Base-by-base conservation (phyloP, 2,113 vertebrate genomes). In the Pterophyllum scalare region DNA sequence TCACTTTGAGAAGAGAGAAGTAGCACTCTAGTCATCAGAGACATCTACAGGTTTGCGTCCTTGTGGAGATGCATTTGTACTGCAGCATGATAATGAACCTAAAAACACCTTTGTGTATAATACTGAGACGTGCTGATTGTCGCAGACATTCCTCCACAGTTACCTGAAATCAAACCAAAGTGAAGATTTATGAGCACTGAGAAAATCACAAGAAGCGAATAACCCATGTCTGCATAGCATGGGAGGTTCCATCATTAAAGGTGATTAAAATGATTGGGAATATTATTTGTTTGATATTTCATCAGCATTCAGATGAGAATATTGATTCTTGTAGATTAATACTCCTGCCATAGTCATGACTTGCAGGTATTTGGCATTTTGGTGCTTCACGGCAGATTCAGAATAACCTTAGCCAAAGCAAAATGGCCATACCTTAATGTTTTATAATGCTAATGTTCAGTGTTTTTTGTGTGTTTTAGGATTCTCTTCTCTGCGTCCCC, bases 381-480 rank as follows among this genome's bases (percentile, higher is more conserved):
- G 22, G 33, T 75, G 56, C 83, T 64, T 79, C 72, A 77, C 43
- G 67, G 33, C 19, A 46, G 26, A 12, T 56, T 60, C 20, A 78
- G 59, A 19, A 46, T 52, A 82, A 78, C 54, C 33, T 56, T 61
- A 79, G 60, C 28, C 59, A 35, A 60, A 20, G 54, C 70, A 38
- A 33, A 80, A 70, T 7, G 24, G 49, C 6, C 6, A 1, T 35
- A 52, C 74, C 54, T 62, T 35, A 65, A 11, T 80, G 22, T 62
- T 58, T 87, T 70, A 22, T 11, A 52, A 10, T 33, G 46, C 7
- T 85, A 43, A 79, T 43, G 38, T 49, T 64, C 2, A 24, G 3
- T 82, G 15, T 83, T 31, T 80, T 1, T 85, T 81, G 20, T 88
- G 20, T 85, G 35, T 90, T 90, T 70, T 85, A 94, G 93, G 86